These are phyloP conservation scores for Bombus polaris DNA, from an alignment of 1,140 invertebrate species.

Conservation along the genomic window DNA sequence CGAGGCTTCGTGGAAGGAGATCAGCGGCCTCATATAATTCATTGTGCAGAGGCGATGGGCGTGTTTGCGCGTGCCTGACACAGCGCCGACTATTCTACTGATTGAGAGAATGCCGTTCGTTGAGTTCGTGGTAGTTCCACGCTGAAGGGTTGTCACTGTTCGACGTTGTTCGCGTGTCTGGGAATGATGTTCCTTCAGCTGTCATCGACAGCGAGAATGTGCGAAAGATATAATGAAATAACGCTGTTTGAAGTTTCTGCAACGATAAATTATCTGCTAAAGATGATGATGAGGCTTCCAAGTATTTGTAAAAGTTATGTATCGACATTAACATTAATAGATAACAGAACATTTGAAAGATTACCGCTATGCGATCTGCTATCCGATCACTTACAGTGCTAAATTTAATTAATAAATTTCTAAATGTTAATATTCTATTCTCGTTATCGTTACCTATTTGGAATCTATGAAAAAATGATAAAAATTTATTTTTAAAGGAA, in stretches of 20 bases:
- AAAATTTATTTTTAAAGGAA: neutral
- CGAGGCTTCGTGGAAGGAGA: slow-evolving; percentile 21
- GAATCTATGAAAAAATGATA: neutral
- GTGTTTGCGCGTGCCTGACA: slow-evolving; percentile 43
- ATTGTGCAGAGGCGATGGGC: slow-evolving; percentile 15
- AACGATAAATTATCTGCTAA: neutral
- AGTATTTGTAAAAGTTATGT: neutral
- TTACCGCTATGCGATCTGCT: no score
- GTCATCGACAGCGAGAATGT: neutral
- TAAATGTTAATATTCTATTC: neutral
- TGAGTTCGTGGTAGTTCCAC: neutral
- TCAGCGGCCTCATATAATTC: slow-evolving; percentile 38
- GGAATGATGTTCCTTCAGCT: slow-evolving; percentile 14
- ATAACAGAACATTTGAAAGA: neutral
- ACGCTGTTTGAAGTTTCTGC: neutral
- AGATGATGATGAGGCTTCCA: neutral
- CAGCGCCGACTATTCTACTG: slow-evolving; percentile 23
- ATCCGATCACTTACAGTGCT: neutral
- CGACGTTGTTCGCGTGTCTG: neutral
- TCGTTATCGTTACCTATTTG: no score
- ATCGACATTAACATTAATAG: neutral
- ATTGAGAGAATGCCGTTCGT: slow-evolving; percentile 6
- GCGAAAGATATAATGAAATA: neutral
- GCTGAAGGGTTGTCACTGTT: slow-evolving; percentile 23
- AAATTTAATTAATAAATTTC: neutral